Percentiles rank a stretch among this genome's conserved stretches.
These are phyloP conservation scores for Perca schrenkii DNA, from an alignment of 2,113 vertebrate genomes.

Conservation along the genomic window DNA sequence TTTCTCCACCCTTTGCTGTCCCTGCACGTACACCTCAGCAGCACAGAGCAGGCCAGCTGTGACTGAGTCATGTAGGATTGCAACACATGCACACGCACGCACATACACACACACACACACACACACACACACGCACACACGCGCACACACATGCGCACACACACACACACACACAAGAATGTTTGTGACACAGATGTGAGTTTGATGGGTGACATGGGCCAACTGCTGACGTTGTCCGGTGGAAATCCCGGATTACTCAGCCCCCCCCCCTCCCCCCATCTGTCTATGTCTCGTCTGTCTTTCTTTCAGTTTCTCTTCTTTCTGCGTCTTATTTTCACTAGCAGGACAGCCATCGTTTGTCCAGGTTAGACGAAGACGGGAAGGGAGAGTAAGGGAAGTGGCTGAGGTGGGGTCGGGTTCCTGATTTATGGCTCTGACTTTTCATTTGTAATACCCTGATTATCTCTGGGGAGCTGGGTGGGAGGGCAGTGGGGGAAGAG, in stretches of 20 bases:
- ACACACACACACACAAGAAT: slow-evolving; percentile 2
- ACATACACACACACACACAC: slow-evolving; percentile 17
- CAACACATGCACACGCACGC: slow-evolving; percentile 48
- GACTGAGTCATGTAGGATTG: slow-evolving; percentile 75
- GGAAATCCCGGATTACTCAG: slow-evolving; percentile 81
- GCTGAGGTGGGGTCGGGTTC: slow-evolving; percentile 20
- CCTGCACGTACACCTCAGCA: slow-evolving; percentile 30
- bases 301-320: background rate
- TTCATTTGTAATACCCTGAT: slow-evolving; percentile 82
- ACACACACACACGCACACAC: slow-evolving; percentile 30
- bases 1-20: slow-evolving; percentile 27
- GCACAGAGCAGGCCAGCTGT: slow-evolving; percentile 67
- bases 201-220: slow-evolving; percentile 70
- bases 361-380: slow-evolving; percentile 33
- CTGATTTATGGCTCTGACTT: slow-evolving; percentile 82
- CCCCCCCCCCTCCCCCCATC: slow-evolving; percentile 33
- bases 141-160: background rate
- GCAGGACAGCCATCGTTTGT: slow-evolving; percentile 19
- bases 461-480: slow-evolving; percentile 73
- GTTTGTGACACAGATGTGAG: slow-evolving; percentile 74
- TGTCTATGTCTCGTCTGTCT: slow-evolving; percentile 39
- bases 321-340: slow-evolving; percentile 14
- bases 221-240: slow-evolving; percentile 71
- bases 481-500: slow-evolving; percentile 42
- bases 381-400: slow-evolving; percentile 17